Conservation (phyloP, 2,797 vertebrate genomes). For the Argyrosomus regius region DNA sequence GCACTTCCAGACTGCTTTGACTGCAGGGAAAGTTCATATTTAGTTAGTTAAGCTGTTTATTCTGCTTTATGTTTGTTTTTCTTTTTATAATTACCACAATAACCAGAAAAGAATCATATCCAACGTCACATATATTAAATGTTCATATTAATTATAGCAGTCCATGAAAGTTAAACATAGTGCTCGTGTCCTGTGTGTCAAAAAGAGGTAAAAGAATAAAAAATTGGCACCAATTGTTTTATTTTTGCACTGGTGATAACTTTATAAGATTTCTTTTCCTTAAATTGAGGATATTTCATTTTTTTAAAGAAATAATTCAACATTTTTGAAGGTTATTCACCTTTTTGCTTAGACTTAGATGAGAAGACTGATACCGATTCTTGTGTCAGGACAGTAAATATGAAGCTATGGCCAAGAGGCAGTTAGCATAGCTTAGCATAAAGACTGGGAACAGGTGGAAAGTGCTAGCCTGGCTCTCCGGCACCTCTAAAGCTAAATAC, state of each 20-base stretch:
- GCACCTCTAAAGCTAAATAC: not conserved
- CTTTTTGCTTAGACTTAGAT: not conserved
- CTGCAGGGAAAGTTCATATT: rapidly evolving
- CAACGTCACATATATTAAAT: not conserved
- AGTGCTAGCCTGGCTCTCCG: not conserved
- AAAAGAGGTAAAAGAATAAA: not conserved
- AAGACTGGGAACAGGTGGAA: not conserved
- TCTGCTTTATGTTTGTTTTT: not conserved
- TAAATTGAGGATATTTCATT: not conserved
- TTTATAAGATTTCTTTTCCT: not conserved
- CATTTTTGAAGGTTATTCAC: not conserved
- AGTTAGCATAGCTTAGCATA: slow-evolving; percentile 3
- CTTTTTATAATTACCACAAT: not conserved
- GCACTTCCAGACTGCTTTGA: not conserved
- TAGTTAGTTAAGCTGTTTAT: not conserved
- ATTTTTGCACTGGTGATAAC: not conserved
- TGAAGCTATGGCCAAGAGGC: not conserved
- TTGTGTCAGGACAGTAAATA: not conserved
- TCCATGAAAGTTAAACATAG: not conserved
- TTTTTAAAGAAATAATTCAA: not conserved
- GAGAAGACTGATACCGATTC: not conserved
- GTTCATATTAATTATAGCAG: not conserved
- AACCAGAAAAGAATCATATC: not conserved
- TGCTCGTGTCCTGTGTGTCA: not conserved
- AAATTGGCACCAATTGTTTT: not conserved